phyloP scores from a whole-genome alignment of 2,888 invertebrate species.

The Entomobrya proxima region DNA sequence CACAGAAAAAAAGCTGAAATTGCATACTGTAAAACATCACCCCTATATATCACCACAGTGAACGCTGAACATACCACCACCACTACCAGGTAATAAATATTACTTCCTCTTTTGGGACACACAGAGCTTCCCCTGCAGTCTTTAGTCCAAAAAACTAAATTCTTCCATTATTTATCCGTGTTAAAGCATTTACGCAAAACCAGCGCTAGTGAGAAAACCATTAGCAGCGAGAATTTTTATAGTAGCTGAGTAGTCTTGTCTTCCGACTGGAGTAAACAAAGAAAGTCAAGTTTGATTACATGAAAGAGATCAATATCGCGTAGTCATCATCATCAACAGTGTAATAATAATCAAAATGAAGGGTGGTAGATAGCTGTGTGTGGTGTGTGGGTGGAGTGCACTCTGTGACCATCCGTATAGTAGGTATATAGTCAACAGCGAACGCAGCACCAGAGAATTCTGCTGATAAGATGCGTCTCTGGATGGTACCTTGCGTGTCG shows the following conservation, averaged over 20 bases:
- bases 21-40: neutral
- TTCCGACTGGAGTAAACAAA: neutral
- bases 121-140: neutral
- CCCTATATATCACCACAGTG: too few species aligned
- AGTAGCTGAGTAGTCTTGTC: neutral
- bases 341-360: neutral
- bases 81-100: constrained; percentile 1
- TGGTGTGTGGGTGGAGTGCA: constrained; percentile 18
- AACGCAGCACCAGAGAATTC: neutral
- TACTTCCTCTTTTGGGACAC: constrained; percentile 38
- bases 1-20: neutral
- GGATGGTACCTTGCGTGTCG: constrained; percentile 4
- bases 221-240: neutral
- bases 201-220: neutral
- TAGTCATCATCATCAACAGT: neutral
- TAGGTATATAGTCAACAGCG: neutral
- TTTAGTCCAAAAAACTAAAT: neutral
- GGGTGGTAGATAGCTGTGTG: neutral
- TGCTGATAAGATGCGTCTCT: constrained; percentile 8
- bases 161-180: neutral
- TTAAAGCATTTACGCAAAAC: neutral
- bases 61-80: too few species aligned
- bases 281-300: constrained; percentile 26
- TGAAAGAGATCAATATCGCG: constrained; percentile 10
- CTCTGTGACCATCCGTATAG: neutral